Percentiles rank a stretch among this genome's conserved stretches.
phyloP scores from a whole-genome alignment of 2,797 vertebrate species.

The Sebastes hopkinsi region DNA sequence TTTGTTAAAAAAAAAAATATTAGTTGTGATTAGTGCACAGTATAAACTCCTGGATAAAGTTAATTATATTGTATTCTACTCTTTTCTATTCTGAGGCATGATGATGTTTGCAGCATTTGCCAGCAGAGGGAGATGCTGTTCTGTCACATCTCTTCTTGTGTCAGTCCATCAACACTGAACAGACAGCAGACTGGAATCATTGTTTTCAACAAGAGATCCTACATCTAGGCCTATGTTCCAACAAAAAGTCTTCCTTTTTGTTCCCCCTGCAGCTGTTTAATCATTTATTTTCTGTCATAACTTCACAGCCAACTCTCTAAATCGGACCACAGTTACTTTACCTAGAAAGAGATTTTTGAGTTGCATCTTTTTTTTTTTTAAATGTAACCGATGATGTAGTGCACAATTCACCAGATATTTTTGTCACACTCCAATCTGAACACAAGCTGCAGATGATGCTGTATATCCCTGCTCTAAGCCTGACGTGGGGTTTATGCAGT shows the following conservation, averaged over 20 bases:
- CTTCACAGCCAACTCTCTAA: not conserved
- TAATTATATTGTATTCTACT: not conserved
- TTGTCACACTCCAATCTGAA: not conserved
- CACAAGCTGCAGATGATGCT: not conserved
- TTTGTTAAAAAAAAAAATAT: not conserved
- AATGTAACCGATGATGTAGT: not conserved
- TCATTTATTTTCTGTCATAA: not conserved
- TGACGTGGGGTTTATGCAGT: slow-evolving; percentile 13
- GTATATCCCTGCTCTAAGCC: not conserved
- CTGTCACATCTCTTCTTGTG: slow-evolving; percentile 12
- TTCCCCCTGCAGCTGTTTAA: not conserved
- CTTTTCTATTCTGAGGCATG: not conserved
- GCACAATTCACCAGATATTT: not conserved
- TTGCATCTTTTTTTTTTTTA: not conserved
- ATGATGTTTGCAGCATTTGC: slow-evolving; percentile 29
- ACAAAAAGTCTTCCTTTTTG: not conserved
- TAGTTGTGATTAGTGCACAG: not conserved
- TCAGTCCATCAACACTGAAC: slow-evolving; percentile 28
- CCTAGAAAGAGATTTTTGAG: not conserved
- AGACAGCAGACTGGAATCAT: not conserved
- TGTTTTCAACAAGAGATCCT: slow-evolving; percentile 1
- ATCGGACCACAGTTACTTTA: not conserved
- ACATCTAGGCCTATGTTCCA: not conserved
- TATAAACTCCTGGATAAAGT: not conserved
- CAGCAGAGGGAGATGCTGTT: slow-evolving; percentile 74